Base-by-base conservation (phyloP, 2,888 invertebrate species). In the Sinotaia quadrata region DNA sequence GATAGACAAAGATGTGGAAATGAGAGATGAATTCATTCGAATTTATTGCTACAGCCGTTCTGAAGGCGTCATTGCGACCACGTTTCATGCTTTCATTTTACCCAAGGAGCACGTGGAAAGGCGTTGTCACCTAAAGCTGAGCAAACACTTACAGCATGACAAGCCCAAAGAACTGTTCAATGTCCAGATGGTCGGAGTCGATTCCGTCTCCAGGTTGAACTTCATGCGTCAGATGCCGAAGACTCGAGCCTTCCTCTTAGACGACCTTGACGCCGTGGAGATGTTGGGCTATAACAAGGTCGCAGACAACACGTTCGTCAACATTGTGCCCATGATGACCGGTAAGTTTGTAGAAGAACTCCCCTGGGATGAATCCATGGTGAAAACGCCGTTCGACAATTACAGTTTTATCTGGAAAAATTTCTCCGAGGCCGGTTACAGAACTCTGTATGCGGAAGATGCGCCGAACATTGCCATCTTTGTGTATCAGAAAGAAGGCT, bases 281-380 rank as follows among this genome's bases (percentile, higher is more conserved):
- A 90, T 97, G 85, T 88, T 93, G 76, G 97, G 97, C 5, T 96
- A 95, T 87, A 96, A 94, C 85, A 97, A 97, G 91, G 94, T 97
- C 34, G 97, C 93, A 3, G 97, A 97, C 87, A 97, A 97, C 87
- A 97, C 97, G 0, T 96, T 94, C 85, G 95, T 96, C 1, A 97
- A 97, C 87, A 86, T 97, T 69, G 91, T 94, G 8, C 94, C 97
- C 0, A 91, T 95, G 70, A 88, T 96, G n/a, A 92, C 73, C 3
- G 81, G 81, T 0, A 75, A 75, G 58, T 75, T 71, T 31, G 71
- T 74, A 21, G 68, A 72, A 36, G 78, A 79, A 29, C 68, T 74
- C 2, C 76, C 77, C 7, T 77, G 77, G 74, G 74, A 79, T 27
- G 74, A 78, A 54, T 71, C 75, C 1, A 68, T 76, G 61, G 57